Base-by-base conservation (phyloP, 2,888 invertebrate genomes). In the Sphaerophoria rueppellii region DNA sequence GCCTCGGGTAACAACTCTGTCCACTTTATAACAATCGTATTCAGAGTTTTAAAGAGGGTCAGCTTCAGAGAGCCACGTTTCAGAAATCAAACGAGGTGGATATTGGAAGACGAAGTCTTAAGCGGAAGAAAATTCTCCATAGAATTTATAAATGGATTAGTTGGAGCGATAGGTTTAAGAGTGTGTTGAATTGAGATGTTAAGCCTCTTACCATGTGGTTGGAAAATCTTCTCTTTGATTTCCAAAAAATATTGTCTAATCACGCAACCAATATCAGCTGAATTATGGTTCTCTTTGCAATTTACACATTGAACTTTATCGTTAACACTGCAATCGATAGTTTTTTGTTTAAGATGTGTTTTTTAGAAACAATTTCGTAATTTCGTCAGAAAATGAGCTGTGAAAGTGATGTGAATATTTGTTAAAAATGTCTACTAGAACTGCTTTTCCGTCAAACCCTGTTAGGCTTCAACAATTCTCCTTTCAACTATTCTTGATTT, bases 11-110 rank as follows among this genome's bases (percentile, higher is more conserved):
- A 35, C 50, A 50, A 48, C 46, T 35, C 50, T 65, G 34, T 50
- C 63, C 32, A 65, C 35, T 65, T 52, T 7, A 54, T 67, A 67
- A 12, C 40, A 54, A 40, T 67, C 40, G 32, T 54, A 67, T 37
- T 67, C 54, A 2, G 35, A 37, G 40, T 67, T 67, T 6, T 54
- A 54, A 5, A 67, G 24, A 69, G 54, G 55, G 12, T 12, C 32
- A 35, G 40, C 11, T 11, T 9, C 9, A 34, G 55, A 24, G 6
- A 55, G 55, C 54, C 54, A 43, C n/a, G 55, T 69, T 55, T 69
- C 34, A 4, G 54, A 69, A 24, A 55, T 9, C 7, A 69, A 54
- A 55, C 55, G 37, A 37, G 6, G 37, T 37, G 37, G 37, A 37
- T 37, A 37, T 6, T 6, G 37, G 37, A 4, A 6, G 40, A 7